Base-by-base conservation (phyloP, 1,140 invertebrate genomes). In the Penaeus indicus region DNA sequence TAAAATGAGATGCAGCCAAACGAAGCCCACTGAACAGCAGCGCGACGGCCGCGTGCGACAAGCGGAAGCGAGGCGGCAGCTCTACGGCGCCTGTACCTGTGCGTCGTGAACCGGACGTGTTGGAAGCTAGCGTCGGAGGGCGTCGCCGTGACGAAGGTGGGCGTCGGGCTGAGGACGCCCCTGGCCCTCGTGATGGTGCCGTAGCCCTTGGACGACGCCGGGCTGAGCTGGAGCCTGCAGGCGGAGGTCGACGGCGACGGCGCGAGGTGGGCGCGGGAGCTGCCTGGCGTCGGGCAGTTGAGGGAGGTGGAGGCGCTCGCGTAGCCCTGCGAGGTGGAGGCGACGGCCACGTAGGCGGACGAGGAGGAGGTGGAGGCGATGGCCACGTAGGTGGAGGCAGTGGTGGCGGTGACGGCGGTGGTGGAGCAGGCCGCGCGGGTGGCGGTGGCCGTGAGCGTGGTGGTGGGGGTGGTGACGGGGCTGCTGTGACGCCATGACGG, bases 401-500 rank as follows among this genome's bases (percentile, higher is more conserved):
- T 22, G 21, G 38, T 5, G 18, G 27, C 0, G 25, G 62, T 19
- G 61, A 27, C 11, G 47, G 60, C 8, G 81, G 62, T 63, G 22
- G 19, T 22, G 5, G 81, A 32, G n/a, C 22, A 60, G 4, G 80
- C 32, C 11, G 62, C 21, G 21, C 38, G 11, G 1, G 81, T 21
- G 63, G 62, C 62, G 16, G 62, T 67, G 25, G 62, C 11, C 25
- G 27, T n/a, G 62, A 63, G 19, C 3, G 81, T 67, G 27, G 81
- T 67, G 61, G n/a, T 13, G 16, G 61, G 25, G 21, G 27, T 32
- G 32, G 63, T 42, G 81, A 67, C 62, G 62, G 27, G 25, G n/a
- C 81, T 83, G 16, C 16, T 18, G 27, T 83, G 63, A 27, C 81
- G 16, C 81, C 81, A 83, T 4, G 81, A 83, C 16, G 81, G 81